Evolutionary conservation across 2,888 invertebrate genomes (phyloP).

Genomic region (Synergus gifuensis): DNA sequence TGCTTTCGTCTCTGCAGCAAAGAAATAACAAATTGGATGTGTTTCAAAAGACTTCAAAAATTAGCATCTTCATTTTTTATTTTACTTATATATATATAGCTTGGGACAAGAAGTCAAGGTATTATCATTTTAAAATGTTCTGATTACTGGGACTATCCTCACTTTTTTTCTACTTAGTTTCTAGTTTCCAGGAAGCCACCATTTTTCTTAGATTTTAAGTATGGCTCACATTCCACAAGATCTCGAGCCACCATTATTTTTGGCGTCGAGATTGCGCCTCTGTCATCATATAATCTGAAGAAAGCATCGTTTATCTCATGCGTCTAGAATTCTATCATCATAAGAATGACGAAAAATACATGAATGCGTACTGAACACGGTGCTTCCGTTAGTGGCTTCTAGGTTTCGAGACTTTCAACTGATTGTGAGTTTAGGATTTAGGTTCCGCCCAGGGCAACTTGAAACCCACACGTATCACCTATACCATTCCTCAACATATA

Average conservation of each 20-base stretch:
- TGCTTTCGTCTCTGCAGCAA: background rate
- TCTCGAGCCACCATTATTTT: constrained; percentile 5
- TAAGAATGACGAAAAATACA: background rate
- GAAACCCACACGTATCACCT: constrained; percentile 49
- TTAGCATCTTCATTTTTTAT: background rate
- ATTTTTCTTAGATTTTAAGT: constrained; percentile 3
- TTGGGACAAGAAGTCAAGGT: no score
- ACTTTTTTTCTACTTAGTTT: background rate
- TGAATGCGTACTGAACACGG: background rate
- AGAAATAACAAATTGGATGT: background rate
- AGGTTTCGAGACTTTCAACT: background rate
- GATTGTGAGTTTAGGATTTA: background rate
- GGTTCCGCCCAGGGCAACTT: constrained; percentile 27
- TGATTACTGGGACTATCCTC: background rate
- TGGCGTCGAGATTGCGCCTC: constrained; percentile 7
- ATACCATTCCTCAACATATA: constrained; percentile 40
- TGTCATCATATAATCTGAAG: background rate
- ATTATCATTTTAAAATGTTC: background rate
- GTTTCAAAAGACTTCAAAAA: background rate
- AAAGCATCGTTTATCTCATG: constrained; percentile 17
- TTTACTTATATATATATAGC: no score
- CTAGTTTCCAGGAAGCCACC: background rate
- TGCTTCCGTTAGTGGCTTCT: background rate
- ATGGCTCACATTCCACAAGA: constrained; percentile 5
- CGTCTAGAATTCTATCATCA: background rate